Base-by-base conservation (phyloP, 1,140 invertebrate genomes). In the Neuroterus valhalla region DNA sequence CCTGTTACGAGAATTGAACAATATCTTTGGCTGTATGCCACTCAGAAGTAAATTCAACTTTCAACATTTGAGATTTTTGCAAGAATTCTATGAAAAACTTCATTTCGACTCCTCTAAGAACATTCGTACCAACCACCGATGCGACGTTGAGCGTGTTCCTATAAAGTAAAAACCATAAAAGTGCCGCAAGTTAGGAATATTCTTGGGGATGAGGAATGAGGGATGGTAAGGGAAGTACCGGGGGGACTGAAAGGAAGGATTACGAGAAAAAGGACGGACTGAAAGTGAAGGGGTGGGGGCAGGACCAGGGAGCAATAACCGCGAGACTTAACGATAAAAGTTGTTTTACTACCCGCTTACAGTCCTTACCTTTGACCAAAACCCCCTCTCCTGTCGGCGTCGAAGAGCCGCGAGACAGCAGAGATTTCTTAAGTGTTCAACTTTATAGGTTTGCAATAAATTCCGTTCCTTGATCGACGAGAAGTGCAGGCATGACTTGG, bases 291-390 rank as follows among this genome's bases (percentile, higher is more conserved):
- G 46, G 26, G 44, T 46, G 67, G 52, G 48, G 44, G 66, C 66
- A 74, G 66, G 26, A 48, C 43, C 48, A 42, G 69, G 67, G 75
- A 72, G 69, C 75, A 70, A 76, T 76, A 80, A 78, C 68, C 62
- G 66, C 55, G 62, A 76, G 75, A 80, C 71, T 83, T 80, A 80
- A 83, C 76, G 81, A 83, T 81, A 75, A 83, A 83, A 83, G 78
- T 83, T 81, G 75, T 70, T 81, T 83, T 83, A 83, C 76, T 77
- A 55, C 78, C 69, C 50, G 69, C 55, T 62, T 62, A 62, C 26
- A 62, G 55, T 62, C 55, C 31, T 62, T 62, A 62, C 55, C 55
- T 62, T 62, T 62, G 55, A 62, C 55, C 77, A 77, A 23, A n/a
- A 71, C 50, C 31, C 26, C 44, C 1, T 43, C 19, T 68, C 62